These are phyloP conservation scores for Plagodis pulveraria DNA, from an alignment of 2,888 invertebrate genomes.

Conservation along the genomic window DNA sequence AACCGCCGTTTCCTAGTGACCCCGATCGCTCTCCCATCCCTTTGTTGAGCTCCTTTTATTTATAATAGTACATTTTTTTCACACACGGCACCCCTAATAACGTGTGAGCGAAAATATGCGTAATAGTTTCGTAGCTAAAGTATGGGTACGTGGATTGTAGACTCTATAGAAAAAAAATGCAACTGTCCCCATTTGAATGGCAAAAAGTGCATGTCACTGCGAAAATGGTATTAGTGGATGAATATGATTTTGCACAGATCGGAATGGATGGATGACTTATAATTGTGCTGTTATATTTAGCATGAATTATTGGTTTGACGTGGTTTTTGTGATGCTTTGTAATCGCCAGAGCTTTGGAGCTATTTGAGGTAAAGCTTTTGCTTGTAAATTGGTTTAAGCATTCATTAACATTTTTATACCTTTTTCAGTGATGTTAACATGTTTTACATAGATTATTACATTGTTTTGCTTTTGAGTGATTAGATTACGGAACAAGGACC, in stretches of 20 bases:
- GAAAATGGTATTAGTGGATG: slow-evolving; percentile 81
- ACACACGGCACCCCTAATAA: slow-evolving; percentile 83
- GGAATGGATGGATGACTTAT: slow-evolving; percentile 79
- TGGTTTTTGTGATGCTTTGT: slow-evolving; percentile 58
- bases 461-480: too few relatives aligned
- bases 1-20: slow-evolving; percentile 85
- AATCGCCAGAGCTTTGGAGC: slow-evolving; percentile 17
- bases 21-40: slow-evolving; percentile 84
- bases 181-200: slow-evolving; percentile 83
- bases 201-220: slow-evolving; percentile 84
- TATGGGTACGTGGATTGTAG: slow-evolving; percentile 49
- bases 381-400: too few relatives aligned
- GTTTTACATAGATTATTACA: too few relatives aligned
- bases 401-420: too few relatives aligned
- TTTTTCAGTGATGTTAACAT: too few relatives aligned
- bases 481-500: too few relatives aligned
- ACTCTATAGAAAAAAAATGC: slow-evolving; percentile 71
- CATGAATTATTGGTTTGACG: slow-evolving; percentile 83
- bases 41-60: slow-evolving; percentile 81
- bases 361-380: slow-evolving; percentile 8
- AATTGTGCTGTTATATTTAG: slow-evolving; percentile 82
- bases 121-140: slow-evolving; percentile 65
- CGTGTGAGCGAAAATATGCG: slow-evolving; percentile 82
- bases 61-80: slow-evolving; percentile 84
- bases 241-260: slow-evolving; percentile 80